These are phyloP conservation scores for Tipula lateralis DNA, from an alignment of 2,888 invertebrate species.

Conservation along the genomic window DNA sequence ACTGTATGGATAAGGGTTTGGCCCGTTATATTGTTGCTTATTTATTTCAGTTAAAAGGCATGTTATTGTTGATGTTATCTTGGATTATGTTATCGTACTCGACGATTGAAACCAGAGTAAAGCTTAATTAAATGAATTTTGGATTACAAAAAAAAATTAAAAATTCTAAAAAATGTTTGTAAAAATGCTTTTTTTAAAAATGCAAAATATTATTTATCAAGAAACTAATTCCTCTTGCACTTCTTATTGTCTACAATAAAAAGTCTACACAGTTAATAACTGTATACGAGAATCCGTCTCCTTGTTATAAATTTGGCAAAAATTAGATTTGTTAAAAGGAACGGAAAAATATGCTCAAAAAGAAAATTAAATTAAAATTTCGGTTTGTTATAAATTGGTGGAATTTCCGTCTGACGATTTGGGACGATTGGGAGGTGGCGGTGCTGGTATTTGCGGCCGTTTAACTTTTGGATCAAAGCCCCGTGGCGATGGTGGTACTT, in stretches of 20 bases:
- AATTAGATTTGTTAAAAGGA: not conserved
- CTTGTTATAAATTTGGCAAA: not conserved
- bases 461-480: conserved; percentile 37
- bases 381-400: conserved; percentile 35
- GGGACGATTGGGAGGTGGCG: conserved; percentile 36
- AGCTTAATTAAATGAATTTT: not conserved
- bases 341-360: not conserved
- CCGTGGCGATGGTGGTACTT: conserved; percentile 36
- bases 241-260: not conserved
- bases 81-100: too few relatives aligned
- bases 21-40: not conserved
- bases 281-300: not conserved
- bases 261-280: not conserved
- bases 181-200: not conserved
- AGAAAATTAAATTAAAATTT: conserved; percentile 30
- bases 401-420: conserved; percentile 34
- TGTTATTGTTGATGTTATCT: not conserved
- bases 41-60: not conserved
- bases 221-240: not conserved
- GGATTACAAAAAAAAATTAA: not conserved
- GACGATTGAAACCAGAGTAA: not conserved
- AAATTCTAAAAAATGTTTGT: not conserved
- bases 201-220: not conserved
- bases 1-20: not conserved
- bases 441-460: conserved; percentile 37